Evolutionary conservation across 2,888 invertebrate species (phyloP), one percentile per base, ranked within the genome.

Genomic region (Xylota sylvarum): DNA sequence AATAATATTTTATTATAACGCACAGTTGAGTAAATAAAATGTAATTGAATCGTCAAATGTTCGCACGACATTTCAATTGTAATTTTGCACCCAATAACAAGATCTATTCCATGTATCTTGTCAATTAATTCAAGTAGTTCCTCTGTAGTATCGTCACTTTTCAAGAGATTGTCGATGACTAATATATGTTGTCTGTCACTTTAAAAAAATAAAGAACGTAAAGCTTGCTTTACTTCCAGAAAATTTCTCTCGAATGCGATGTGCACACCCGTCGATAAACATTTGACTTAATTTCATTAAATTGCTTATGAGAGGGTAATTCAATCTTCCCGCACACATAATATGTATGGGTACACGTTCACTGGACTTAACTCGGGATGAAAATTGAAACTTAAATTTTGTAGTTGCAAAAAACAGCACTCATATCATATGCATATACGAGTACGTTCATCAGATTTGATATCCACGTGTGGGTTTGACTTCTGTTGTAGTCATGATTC

Each of bases 101-200:
- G 40, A 62, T 73, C 62, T 30, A 19, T 73, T 35, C 17, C 30
- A 32, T 62, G 17, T 35, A 46, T 43, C 32, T 48, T 23, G 17
- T 50, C 60, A 73, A 73, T 73, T 73, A 50, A 73, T 73, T 60
- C 14, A 50, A 73, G 37, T 48, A 40, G 43, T 14, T 76, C 56
- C 19, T 23, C 9, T 17, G 58, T 35, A n/a, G 30, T 35, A n/a
- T 55, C 46, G 4, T n/a, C n/a, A n/a, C 43, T 17, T 43, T 32
- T 32, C 27, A 14, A n/a, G 37, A 23, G 23, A n/a, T n/a, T 50
- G 35, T 35, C 27, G 48, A 65, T 76, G 76, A 76, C 76, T 55
- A 56, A 76, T n/a, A 23, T 23, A 23, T 23, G 23, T 23, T 9
- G 9, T 32, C n/a, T 40, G 50, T 52, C 62, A 62, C 17, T 50